These are phyloP conservation scores for Parascotia fuliginaria DNA, from an alignment of 2,888 invertebrate species.

Conservation along the genomic window DNA sequence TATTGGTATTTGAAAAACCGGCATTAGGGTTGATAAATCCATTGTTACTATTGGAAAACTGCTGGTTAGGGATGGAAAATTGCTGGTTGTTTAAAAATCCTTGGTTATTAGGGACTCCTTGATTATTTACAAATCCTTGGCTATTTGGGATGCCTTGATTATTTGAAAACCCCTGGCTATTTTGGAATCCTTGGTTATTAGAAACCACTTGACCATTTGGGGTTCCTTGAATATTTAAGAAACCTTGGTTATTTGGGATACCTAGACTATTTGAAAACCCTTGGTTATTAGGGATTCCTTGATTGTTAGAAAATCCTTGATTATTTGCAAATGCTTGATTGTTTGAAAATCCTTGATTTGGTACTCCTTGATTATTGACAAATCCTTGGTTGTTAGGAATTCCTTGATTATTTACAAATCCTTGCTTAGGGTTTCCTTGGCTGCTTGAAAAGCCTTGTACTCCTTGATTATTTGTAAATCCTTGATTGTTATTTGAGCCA, in stretches of 20 bases:
- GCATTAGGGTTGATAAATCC: not conserved
- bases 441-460: not conserved
- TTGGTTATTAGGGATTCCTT: constrained; percentile 1
- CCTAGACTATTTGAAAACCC: not conserved
- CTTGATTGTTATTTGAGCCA: constrained; percentile 1
- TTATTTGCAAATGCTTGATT: constrained; percentile 1
- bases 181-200: not conserved
- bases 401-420: not conserved
- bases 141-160: not conserved
- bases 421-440: no score
- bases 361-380: not conserved
- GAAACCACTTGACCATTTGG: not conserved
- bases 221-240: not conserved
- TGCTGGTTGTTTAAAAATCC: not conserved
- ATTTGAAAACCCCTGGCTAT: not conserved
- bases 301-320: not conserved
- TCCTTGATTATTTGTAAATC: not conserved
- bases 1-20: not conserved
- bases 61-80: not conserved
- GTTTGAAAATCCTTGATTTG: not conserved
- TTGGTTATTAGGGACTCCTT: not conserved
- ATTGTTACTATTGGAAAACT: not conserved
- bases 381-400: not conserved
- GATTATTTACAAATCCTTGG: not conserved
- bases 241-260: not conserved